Evolutionary conservation across 2,113 vertebrate genomes (phyloP), one percentile per base, ranked within the genome.

Genomic region (Lontra canadensis): DNA sequence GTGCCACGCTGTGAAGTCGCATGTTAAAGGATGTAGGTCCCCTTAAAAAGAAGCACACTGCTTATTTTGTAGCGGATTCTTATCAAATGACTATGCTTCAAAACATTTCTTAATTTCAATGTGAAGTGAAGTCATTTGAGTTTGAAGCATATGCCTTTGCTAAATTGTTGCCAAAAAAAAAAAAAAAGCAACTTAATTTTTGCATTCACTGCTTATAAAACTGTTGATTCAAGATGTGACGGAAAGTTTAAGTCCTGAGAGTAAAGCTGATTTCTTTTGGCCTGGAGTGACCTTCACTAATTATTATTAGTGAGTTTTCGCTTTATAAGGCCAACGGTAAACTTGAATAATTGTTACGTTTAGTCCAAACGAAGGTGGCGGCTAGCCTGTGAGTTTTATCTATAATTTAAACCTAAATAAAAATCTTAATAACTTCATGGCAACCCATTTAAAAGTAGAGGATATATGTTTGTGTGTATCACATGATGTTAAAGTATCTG

Each of bases 121-220:
- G 98, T 98, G 98, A 99, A 99, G 98, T 98, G 98, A 98, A 98
- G 97, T 98, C 95, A 98, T 99, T 98, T 98, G 98, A 98, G 98
- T 99, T 98, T 97, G 98, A 98, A 99, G 98, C 98, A 99, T 98
- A 98, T 98, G 98, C 97, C 98, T 98, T 98, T 97, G 94, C 83
- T 97, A 98, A 98, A 95, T 84, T 94, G 93, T 97, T 98, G 95
- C 98, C 98, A 97, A 98, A 98, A 98, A 98, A 98, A 90, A 94
- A 83, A 73, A 49, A 97, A 74, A 96, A 7, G 97, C 96, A 98
- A 98, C 74, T 98, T 98, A 88, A 79, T 98, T 98, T 97, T 96
- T 96, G 89, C 90, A 96, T 95, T 97, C 83, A 90, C 78, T 97
- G 78, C 96, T 98, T 95, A 89, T 47, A 97, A 98, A 97, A 92